phyloP scores from a whole-genome alignment of 2,797 vertebrate genomes.

The Brotogeris chrysoptera region DNA sequence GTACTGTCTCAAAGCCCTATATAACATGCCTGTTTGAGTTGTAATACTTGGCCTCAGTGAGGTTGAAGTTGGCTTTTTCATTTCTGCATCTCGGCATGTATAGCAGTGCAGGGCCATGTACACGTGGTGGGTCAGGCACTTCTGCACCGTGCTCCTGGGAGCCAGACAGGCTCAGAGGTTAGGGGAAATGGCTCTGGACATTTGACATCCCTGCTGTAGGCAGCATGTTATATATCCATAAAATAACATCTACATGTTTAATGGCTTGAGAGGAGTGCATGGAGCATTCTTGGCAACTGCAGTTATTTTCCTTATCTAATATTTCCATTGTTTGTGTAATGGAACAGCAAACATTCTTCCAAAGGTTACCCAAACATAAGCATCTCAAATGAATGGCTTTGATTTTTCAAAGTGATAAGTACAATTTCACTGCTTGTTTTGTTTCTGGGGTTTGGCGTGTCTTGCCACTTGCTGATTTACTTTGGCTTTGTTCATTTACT shows the following conservation, averaged over 20 bases:
- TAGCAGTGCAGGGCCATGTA: not conserved
- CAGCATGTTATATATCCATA: not conserved
- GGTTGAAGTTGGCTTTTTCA: not conserved
- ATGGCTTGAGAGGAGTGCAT: not conserved
- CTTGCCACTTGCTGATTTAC: conserved; percentile 22
- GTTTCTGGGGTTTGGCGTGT: conserved; percentile 46
- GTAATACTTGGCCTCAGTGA: not conserved
- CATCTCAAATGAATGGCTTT: conserved; percentile 56
- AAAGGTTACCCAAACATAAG: conserved; percentile 60
- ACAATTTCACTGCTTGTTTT: conserved; percentile 11
- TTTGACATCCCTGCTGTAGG: not conserved
- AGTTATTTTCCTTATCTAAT: conserved; percentile 41
- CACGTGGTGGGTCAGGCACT: not conserved
- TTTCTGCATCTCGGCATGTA: fast-evolving
- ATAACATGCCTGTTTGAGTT: not conserved
- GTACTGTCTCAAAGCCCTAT: not conserved
- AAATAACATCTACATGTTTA: not conserved
- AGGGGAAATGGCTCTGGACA: not conserved
- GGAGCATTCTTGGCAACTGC: not conserved
- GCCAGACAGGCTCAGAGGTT: fast-evolving
- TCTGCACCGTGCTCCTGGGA: fast-evolving
- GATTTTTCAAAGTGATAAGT: conserved; percentile 52
- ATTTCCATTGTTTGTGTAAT: conserved; percentile 58
- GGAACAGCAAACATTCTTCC: conserved; percentile 61
- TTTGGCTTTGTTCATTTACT: conserved; percentile 41